Percentiles rank a stretch among this genome's conserved stretches.
Evolutionary conservation across 2,888 invertebrate genomes (phyloP).

Genomic region (Venusia cambrica): DNA sequence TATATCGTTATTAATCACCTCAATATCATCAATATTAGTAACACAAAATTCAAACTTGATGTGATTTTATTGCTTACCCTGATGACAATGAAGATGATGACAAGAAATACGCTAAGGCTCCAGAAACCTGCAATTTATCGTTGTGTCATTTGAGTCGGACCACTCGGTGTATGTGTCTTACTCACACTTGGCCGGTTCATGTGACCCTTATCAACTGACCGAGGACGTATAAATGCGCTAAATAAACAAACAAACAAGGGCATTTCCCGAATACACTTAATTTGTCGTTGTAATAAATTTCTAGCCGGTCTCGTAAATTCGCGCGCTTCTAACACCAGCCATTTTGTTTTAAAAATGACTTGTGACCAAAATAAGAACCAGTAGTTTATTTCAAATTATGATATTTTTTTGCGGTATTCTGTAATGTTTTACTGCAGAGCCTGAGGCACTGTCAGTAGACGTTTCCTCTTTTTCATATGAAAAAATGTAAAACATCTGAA

Average conservation of each 20-base stretch:
- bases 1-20: too few species aligned
- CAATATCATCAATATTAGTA: too few species aligned
- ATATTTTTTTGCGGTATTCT: conserved; percentile 35
- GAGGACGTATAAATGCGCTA: conserved; percentile 5
- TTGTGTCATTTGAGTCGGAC: too few species aligned
- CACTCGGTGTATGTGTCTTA: background rate
- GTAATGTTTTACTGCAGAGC: too few species aligned
- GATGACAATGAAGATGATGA: too few species aligned
- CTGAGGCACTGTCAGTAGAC: too few species aligned
- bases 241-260: conserved; percentile 22
- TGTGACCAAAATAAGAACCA: conserved; percentile 35
- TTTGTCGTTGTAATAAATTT: conserved; percentile 31
- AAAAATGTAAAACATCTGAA: too few species aligned
- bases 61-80: too few species aligned
- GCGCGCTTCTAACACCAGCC: conserved; percentile 29
- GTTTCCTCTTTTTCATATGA: too few species aligned
- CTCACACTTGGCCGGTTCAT: background rate
- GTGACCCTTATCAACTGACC: background rate
- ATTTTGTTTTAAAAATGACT: conserved; percentile 35
- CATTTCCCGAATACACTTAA: conserved; percentile 24
- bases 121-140: too few species aligned
- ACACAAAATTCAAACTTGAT: too few species aligned
- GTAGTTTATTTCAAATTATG: conserved; percentile 52
- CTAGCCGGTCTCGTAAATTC: conserved; percentile 29
- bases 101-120: too few species aligned